These are phyloP conservation scores for Brachionus manjavacas DNA, from an alignment of 1,140 invertebrate species.

Conservation along the genomic window DNA sequence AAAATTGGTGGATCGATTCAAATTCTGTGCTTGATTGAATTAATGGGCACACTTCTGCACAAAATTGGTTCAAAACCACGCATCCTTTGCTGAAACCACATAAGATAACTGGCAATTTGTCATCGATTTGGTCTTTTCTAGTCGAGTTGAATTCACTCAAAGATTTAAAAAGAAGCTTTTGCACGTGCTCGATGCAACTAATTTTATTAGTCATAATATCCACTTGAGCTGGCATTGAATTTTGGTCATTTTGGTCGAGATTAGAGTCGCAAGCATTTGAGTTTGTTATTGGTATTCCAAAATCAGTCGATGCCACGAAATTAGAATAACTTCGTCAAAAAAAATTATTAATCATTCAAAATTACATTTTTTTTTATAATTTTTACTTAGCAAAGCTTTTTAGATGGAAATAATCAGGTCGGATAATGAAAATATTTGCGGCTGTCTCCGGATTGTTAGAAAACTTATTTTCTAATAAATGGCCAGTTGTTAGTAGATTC, in stretches of 20 bases:
- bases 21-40: not conserved
- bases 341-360: not conserved
- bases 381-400: slow-evolving; percentile 34
- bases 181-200: not conserved
- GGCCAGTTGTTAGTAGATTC: not conserved
- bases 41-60: not conserved
- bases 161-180: not conserved
- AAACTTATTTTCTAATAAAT: not conserved
- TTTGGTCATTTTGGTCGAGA: not conserved
- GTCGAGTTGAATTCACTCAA: not conserved
- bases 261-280: not conserved
- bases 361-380: not conserved
- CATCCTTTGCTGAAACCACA: slow-evolving; percentile 38
- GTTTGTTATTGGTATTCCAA: slow-evolving; percentile 1
- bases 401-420: slow-evolving; percentile 33
- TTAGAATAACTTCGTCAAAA: slow-evolving; percentile 25
- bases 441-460: not conserved
- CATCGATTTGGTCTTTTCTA: not conserved
- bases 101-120: slow-evolving; percentile 24
- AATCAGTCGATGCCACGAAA: slow-evolving; percentile 31
- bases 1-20: not conserved
- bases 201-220: not conserved
- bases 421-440: not conserved
- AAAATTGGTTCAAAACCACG: slow-evolving; percentile 33
- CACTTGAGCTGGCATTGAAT: not conserved